Evolutionary conservation across 2,797 vertebrate species (phyloP).

Genomic region (Sebastes cheni): DNA sequence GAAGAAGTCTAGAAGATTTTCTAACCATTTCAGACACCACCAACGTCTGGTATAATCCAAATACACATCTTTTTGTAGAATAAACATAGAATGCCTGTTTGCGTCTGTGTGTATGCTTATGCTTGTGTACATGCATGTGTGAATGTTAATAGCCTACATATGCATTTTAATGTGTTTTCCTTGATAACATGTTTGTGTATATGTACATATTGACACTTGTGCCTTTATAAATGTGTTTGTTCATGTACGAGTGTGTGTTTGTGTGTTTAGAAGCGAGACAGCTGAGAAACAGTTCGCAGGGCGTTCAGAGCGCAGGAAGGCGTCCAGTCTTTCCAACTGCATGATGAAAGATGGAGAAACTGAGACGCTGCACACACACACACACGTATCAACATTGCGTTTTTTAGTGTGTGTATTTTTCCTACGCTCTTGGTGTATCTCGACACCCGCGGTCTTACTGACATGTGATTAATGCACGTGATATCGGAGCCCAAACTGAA

Average conservation of each 20-base stretch:
- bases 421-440: conserved; percentile 24
- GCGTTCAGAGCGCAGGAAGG: conserved; percentile 48
- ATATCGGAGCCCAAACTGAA: conserved; percentile 53
- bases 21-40: background rate
- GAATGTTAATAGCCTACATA: too few species aligned
- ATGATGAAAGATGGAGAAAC: conserved; percentile 79
- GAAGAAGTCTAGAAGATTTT: background rate
- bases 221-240: background rate
- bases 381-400: background rate
- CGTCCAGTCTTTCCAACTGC: conserved; percentile 61
- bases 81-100: background rate
- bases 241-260: background rate
- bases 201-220: background rate
- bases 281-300: conserved; percentile 53
- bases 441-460: conserved; percentile 33
- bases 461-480: conserved; percentile 70
- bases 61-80: background rate
- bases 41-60: background rate
- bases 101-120: background rate
- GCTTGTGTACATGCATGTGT: background rate
- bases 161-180: background rate
- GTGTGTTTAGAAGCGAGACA: conserved; percentile 32
- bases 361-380: background rate
- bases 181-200: background rate
- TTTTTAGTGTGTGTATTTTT: background rate